Evolutionary conservation across 2,113 vertebrate genomes (phyloP), one percentile per base, ranked within the genome.

Genomic region (Dicaeum eximium): DNA sequence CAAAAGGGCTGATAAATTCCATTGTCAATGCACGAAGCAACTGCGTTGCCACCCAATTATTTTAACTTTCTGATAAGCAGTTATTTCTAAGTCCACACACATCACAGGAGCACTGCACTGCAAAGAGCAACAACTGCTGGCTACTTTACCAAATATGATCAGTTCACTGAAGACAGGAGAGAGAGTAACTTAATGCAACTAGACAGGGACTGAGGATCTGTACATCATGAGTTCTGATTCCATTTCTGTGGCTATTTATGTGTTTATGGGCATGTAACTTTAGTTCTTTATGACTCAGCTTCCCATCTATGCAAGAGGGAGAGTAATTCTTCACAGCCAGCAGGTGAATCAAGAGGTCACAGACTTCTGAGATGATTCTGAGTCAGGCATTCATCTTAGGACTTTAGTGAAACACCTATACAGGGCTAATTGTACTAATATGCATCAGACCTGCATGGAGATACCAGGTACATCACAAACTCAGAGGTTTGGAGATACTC

Each of bases 311-410:
- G 47, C 71, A 66, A 60, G 33, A 80, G 28, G 38, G 33, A 88
- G 47, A 91, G 30, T 54, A 83, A 88, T 88, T 70, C 51, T 66
- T 86, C 56, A 69, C 45, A 95, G 70, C 33, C 67, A 80, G 47
- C 50, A 87, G 62, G 54, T 93, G 79, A 95, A 82, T 86, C 54
- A 92, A 91, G 66, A 93, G 47, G 85, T 90, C 84, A 86, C 2
- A 54, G 64, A 54, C 33, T 66, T 77, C 71, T 78, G 75, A 88
- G 22, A 71, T 78, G 48, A 86, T 44, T 73, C 42, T 80, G 33
- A 37, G 22, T 86, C 84, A 95, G 62, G 80, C 33, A 81, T 69
- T 89, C 38, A 56, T 58, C 28, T 96, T 44, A 70, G 58, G 67
- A 73, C 54, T 92, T 87, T 4, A 80, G 54, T 54, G 71, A 64